Base-by-base conservation (phyloP, 2,113 vertebrate species). In the Acanthisitta chloris region DNA sequence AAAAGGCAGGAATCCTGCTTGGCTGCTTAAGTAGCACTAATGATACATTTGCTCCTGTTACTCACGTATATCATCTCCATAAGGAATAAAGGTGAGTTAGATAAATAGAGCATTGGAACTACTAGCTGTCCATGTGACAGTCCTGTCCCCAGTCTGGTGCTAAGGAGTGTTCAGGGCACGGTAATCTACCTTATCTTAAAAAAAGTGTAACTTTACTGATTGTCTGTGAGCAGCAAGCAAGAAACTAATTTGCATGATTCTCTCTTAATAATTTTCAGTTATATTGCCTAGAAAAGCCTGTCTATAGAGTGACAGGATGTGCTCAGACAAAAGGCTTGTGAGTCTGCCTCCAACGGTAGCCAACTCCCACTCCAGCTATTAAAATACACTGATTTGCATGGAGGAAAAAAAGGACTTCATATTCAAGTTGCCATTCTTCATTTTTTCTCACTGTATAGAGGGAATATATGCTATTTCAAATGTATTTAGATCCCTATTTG, bases 1-100 rank as follows among this genome's bases (percentile, higher is more conserved):
- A 80, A 83, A 90, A 92, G 84, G 55, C 79, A 96, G 87, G 90
- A 97, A 97, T 87, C 92, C 79, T 93, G 93, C 79, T 67, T 12
- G 90, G 81, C 85, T 92, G 92, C 96, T 83, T 78, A 51, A 45
- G 6, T 20, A 73, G 61, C 54, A 9, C 33, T 96, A 97, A 97
- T 96, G 54, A 96, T 36, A 95, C 12, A 31, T 59, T 72, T 86
- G 71, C 74, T 82, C 15, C 8, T 55, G 42, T 90, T 97, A 70
- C 85, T 96, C 94, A 92, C 0, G 0, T 33, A 19, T 46, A 46
- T 51, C 62, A 91, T 76, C 93, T 92, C 84, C 78, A 15, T 48
- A 66, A 69, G 87, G 84, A 72, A 28, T 9, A 87, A 31, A 62
- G 74, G 89, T 3, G 65, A 67, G 25, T 45, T 45, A 55, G 83